Evolutionary conservation across 2,797 vertebrate species (phyloP).

Genomic region (Rhyacichthys aspro): DNA sequence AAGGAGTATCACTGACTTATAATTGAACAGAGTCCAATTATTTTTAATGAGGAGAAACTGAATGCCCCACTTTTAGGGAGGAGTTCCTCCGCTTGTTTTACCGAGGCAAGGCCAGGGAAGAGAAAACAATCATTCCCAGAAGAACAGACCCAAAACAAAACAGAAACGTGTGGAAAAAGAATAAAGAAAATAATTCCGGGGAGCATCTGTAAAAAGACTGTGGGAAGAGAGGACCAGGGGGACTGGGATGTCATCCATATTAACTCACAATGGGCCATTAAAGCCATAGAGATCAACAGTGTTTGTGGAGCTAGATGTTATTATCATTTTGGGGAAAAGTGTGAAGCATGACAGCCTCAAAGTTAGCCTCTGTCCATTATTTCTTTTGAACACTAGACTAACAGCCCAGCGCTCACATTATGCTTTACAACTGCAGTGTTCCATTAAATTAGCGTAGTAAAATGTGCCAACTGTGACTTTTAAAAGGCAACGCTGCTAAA

Average conservation of each 20-base stretch:
- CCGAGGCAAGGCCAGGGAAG: slow-evolving; percentile 23
- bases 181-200: neutral
- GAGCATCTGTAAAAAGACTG: no score
- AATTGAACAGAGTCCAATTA: slow-evolving; percentile 80
- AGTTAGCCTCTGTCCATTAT: no score
- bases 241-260: no score
- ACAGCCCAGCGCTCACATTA: no score
- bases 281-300: no score
- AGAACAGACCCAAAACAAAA: slow-evolving; percentile 51
- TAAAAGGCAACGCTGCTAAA: slow-evolving; percentile 21
- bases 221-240: no score
- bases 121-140: slow-evolving; percentile 26
- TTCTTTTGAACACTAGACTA: no score
- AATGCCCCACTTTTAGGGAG: slow-evolving; percentile 55
- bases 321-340: no score
- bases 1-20: slow-evolving; percentile 59
- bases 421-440: no score
- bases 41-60: slow-evolving; percentile 75
- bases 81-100: slow-evolving; percentile 51
- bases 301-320: no score
- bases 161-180: slow-evolving; percentile 31
- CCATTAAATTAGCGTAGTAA: neutral
- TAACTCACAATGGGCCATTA: no score
- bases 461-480: slow-evolving; percentile 23
- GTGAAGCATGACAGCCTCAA: no score